Percentiles rank a stretch among this genome's conserved stretches.
Evolutionary conservation across 2,113 vertebrate species (phyloP).

Genomic region (Tetrax tetrax): DNA sequence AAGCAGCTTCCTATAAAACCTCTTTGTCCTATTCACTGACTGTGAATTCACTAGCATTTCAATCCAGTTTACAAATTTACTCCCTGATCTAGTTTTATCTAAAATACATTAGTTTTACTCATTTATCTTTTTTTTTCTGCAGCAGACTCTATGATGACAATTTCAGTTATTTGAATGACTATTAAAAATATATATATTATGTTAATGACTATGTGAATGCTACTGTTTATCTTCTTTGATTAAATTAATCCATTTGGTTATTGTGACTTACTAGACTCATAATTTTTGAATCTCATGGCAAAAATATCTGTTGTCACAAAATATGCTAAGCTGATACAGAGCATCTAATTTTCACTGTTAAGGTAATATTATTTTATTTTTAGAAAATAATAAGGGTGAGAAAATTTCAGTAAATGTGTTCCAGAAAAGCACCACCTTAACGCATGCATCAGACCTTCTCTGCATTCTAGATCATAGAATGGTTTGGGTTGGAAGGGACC

Average conservation of each 20-base stretch:
- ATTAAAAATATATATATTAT: neutral
- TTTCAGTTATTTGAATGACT: neutral
- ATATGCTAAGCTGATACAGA: neutral
- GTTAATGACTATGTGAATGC: neutral
- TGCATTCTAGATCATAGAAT: neutral
- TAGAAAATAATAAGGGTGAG: neutral
- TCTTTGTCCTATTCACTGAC: neutral
- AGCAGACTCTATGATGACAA: neutral
- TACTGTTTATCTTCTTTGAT: neutral
- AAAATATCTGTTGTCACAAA: neutral
- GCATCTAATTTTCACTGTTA: neutral
- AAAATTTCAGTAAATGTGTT: neutral
- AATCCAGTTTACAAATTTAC: neutral
- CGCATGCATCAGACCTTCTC: neutral
- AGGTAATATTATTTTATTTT: neutral
- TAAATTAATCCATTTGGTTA: neutral
- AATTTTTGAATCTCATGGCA: neutral
- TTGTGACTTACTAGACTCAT: neutral
- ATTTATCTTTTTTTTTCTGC: neutral
- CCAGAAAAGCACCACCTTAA: neutral
- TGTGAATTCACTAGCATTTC: neutral
- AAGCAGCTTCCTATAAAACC: neutral
- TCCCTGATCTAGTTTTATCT: neutral
- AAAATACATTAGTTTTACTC: neutral
- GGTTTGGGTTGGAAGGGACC: no score